Percentiles rank a stretch among this genome's conserved stretches.
These are phyloP conservation scores for Heteromurus nitidus DNA, from an alignment of 2,888 invertebrate species.

Conservation along the genomic window DNA sequence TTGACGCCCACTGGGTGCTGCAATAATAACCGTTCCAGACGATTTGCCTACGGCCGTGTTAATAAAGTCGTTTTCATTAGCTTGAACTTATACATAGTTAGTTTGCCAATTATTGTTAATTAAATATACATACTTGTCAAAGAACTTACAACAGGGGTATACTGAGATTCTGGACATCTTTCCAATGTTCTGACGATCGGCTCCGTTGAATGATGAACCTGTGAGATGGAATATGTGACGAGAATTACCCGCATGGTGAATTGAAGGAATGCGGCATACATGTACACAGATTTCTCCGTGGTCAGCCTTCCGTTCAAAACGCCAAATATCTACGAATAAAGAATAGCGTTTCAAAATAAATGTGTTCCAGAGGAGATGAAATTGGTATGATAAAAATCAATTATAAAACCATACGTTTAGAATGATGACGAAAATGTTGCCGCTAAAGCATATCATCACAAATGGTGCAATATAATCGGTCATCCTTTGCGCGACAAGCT, in stretches of 20 bases:
- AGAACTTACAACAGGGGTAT: too few species aligned
- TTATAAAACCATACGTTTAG: conserved; percentile 17
- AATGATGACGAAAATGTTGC: conserved; percentile 24
- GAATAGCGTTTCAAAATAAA: conserved; percentile 2
- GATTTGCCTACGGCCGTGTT: too few species aligned
- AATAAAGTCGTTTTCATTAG: too few species aligned
- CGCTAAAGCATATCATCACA: conserved; percentile 34
- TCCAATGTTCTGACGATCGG: conserved; percentile 19
- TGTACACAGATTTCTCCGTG: conserved; percentile 26
- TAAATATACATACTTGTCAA: too few species aligned
- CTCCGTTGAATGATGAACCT: conserved; percentile 34
- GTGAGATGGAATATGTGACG: conserved; percentile 46
- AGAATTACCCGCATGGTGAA: conserved; percentile 25
- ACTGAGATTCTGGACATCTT: conserved; percentile 40
- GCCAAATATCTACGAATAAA: conserved; percentile 29
- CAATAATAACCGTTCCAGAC: not conserved
- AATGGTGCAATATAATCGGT: conserved; percentile 35
- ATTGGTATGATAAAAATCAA: conserved; percentile 25
- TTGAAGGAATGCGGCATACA: conserved; percentile 36
- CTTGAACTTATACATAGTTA: too few species aligned
- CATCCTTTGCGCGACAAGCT: too few species aligned
- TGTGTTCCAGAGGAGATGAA: not conserved
- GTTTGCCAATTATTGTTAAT: too few species aligned
- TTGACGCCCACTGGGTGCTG: not conserved
- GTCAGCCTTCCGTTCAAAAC: too few species aligned